Base-by-base conservation (phyloP, 2,113 vertebrate species). In the Calypte anna region DNA sequence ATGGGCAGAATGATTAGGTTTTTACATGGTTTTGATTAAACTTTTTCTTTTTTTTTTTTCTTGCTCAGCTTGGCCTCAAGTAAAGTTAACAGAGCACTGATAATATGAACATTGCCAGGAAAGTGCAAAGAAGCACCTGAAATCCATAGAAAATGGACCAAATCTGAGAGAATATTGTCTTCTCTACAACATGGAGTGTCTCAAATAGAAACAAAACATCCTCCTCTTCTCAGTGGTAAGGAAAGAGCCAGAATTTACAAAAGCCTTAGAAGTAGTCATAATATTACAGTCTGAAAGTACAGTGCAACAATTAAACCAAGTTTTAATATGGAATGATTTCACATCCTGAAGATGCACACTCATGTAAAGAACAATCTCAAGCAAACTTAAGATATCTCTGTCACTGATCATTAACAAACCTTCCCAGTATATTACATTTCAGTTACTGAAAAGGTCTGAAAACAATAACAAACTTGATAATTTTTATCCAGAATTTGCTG, bases 11-110 rank as follows among this genome's bases (percentile, higher is more conserved):
- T 78, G 79, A 95, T 95, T 93, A 96, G 66, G 44, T 20, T 95
- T 94, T 93, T 95, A 91, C 54, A 61, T 81, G 88, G 82, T 95
- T 96, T 91, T 91, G 90, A 94, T 97, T 96, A 96, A 93, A 83
- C 36, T 86, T 63, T 40, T 38, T 38, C 10, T 38, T 40, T 40
- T 40, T 40, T 40, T 40, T 40, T 40, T 40, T 82, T 93, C 85
- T 93, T 96, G 64, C 63, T 95, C 88, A 81, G 59, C 43, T 94
- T 75, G 90, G 82, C 88, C 93, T 93, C 90, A 91, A 91, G 94
- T 85, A 93, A 90, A 91, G 46, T 63, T 62, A 95, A 70, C 40
- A 76, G 40, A 88, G 76, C 24, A 93, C 14, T 96, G 94, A 96
- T 90, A 88, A 57, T 24, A 53, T 9, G 5, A 91, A 66, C 24